Conservation (phyloP, 2,888 invertebrate genomes). For the Drosophila flavopinicola region DNA sequence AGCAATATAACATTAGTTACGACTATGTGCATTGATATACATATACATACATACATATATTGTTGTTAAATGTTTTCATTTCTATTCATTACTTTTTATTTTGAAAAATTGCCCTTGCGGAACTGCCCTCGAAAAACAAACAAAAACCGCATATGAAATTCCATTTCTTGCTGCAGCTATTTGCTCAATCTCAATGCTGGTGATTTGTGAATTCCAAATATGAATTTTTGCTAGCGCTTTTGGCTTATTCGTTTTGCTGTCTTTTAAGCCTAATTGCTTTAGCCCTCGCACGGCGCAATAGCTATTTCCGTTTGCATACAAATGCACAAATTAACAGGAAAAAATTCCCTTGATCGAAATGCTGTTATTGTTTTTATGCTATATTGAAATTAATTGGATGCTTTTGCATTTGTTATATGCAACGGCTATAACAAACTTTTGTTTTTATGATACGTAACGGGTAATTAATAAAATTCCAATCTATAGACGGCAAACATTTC, state of each 20-base stretch:
- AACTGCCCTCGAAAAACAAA: slow-evolving; percentile 14
- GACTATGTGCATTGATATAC: slow-evolving; percentile 4
- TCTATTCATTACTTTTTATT: not conserved
- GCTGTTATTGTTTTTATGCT: slow-evolving; percentile 22
- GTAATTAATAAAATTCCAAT: slow-evolving; percentile 41
- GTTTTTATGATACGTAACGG: slow-evolving; percentile 16
- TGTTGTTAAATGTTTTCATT: slow-evolving; percentile 25
- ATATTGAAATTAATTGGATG: not conserved
- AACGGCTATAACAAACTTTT: slow-evolving; percentile 8
- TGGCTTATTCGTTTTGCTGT: slow-evolving; percentile 1
- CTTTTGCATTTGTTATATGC: slow-evolving; percentile 22
- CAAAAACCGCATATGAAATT: slow-evolving; percentile 17
- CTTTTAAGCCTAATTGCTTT: slow-evolving; percentile 32
- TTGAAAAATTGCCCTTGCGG: slow-evolving; percentile 47
- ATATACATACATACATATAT: not conserved
- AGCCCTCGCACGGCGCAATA: slow-evolving; percentile 36
- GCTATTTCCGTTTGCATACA: slow-evolving; percentile 63
- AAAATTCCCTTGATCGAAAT: slow-evolving; percentile 9
- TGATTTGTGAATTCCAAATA: slow-evolving; percentile 43
- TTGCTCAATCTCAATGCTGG: slow-evolving; percentile 24
- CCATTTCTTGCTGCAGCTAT: slow-evolving; percentile 23
- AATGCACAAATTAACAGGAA: slow-evolving; percentile 61
- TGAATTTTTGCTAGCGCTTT: slow-evolving; percentile 16
- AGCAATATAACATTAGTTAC: slow-evolving; percentile 41
- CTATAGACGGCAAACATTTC: slow-evolving; percentile 34